These are phyloP conservation scores for Trachelus troglodyta DNA, from an alignment of 2,888 invertebrate genomes.

Conservation along the genomic window DNA sequence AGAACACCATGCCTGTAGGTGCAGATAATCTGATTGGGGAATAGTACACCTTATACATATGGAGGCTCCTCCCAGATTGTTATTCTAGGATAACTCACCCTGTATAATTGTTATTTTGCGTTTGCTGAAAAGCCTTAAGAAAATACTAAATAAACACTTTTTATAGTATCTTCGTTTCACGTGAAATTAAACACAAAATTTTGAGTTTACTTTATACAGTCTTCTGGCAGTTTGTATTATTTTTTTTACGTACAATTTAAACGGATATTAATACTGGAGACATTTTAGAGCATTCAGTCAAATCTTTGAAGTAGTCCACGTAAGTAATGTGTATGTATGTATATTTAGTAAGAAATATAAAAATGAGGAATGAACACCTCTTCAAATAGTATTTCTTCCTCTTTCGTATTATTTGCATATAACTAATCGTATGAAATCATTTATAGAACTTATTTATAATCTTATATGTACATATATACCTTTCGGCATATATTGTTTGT, in stretches of 20 bases:
- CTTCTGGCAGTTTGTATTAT: not conserved
- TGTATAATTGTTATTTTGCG: too few species aligned
- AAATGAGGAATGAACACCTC: not conserved
- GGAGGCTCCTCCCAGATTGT: too few species aligned
- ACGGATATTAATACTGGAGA: not conserved
- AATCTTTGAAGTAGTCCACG: not conserved
- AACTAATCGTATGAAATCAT: not conserved
- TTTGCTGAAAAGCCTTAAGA: not conserved
- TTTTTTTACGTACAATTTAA: not conserved
- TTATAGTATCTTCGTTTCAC: not conserved
- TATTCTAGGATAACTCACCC: too few species aligned
- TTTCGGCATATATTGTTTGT: too few species aligned
- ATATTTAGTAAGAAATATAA: not conserved
- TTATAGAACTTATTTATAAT: too few species aligned
- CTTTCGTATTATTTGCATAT: not conserved
- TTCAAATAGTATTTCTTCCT: not conserved
- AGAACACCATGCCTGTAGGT: too few species aligned
- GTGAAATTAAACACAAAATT: not conserved
- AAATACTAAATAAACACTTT: not conserved
- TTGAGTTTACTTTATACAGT: not conserved
- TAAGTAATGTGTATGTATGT: not conserved
- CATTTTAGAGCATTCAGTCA: not conserved
- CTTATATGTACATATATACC: too few species aligned
- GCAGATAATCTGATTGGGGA: too few species aligned
- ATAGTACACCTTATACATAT: too few species aligned